These are phyloP conservation scores for Peribatodes rhomboidaria DNA, from an alignment of 2,888 invertebrate genomes.

Conservation along the genomic window DNA sequence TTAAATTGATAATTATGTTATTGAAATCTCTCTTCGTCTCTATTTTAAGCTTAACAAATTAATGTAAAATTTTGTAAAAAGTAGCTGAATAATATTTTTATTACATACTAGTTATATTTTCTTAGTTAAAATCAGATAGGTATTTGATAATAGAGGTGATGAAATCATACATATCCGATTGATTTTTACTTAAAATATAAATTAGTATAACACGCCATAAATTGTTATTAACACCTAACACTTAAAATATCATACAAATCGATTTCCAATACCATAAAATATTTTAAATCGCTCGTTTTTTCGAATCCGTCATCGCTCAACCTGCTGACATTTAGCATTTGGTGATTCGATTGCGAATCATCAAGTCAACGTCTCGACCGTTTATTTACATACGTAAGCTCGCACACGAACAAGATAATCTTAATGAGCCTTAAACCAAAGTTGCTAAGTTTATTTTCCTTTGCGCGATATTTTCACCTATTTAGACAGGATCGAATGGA, in stretches of 20 bases:
- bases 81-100: not conserved
- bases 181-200: not conserved
- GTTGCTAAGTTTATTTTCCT: constrained; percentile 7
- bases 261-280: constrained; percentile 22
- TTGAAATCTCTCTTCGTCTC: not conserved
- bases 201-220: constrained; percentile 21
- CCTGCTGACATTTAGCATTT: constrained; percentile 18
- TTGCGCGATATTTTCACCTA: constrained; percentile 11
- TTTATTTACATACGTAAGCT: constrained; percentile 52
- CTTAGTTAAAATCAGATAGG: not conserved
- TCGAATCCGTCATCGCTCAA: constrained; percentile 18
- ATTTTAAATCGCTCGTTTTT: constrained; percentile 2
- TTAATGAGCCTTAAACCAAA: constrained; percentile 12
- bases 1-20: constrained; percentile 5
- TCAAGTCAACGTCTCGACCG: constrained; percentile 47
- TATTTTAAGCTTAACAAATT: not conserved
- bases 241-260: constrained; percentile 21
- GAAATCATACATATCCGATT: not conserved
- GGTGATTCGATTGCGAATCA: constrained; percentile 17
- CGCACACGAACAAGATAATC: not conserved
- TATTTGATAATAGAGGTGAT: not conserved
- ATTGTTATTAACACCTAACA: constrained; percentile 39
- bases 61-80: not conserved
- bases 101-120: not conserved
- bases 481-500: constrained; percentile 51